Evolutionary conservation across 1,140 invertebrate species (phyloP).

Genomic region (Ceratosolen solmsi): DNA sequence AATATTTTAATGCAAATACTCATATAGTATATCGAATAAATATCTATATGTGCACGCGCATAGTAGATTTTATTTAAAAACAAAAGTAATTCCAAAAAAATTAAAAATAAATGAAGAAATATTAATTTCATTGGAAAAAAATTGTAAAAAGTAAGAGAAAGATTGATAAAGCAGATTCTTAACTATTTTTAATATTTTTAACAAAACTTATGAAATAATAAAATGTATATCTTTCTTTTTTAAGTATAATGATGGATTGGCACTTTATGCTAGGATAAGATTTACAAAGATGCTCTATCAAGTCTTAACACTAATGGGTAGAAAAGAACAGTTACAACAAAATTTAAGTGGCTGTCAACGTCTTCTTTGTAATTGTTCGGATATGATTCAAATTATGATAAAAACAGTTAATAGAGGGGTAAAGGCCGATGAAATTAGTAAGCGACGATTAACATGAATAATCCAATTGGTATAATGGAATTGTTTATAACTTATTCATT

Average conservation of each 20-base stretch:
- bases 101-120: neutral
- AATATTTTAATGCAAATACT: too few species aligned
- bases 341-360: constrained; percentile 79
- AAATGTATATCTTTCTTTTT: too few species aligned
- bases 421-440: constrained; percentile 81
- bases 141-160: too few species aligned
- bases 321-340: constrained; percentile 75
- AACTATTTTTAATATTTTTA: too few species aligned
- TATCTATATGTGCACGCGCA: too few species aligned
- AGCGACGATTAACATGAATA: constrained; percentile 61
- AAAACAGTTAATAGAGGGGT: constrained; percentile 84
- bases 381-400: constrained; percentile 86
- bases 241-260: constrained; percentile 77
- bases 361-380: constrained; percentile 80
- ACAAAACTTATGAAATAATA: too few species aligned
- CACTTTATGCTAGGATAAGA: constrained; percentile 86
- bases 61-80: neutral
- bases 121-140: neutral
- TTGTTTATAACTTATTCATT: neutral
- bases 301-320: constrained; percentile 81
- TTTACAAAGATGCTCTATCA: constrained; percentile 91
- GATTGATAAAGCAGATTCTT: too few species aligned
- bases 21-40: too few species aligned
- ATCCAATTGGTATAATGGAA: neutral
- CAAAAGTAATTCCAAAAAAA: neutral